These are phyloP conservation scores for Chaenogobius annularis DNA, from an alignment of 2,113 vertebrate genomes.

Conservation along the genomic window DNA sequence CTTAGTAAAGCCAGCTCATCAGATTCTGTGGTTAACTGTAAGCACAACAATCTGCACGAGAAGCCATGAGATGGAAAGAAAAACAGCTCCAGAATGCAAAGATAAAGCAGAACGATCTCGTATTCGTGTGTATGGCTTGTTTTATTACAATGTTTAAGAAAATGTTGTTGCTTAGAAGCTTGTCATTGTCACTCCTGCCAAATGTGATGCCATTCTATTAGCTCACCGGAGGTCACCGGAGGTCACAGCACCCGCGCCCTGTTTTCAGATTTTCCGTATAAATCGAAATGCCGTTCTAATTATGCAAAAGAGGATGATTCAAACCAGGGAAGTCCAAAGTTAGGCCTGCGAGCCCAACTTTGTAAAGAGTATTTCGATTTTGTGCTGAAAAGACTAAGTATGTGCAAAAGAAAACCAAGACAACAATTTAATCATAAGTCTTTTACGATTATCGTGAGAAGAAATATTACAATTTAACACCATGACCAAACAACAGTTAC, in stretches of 20 bases:
- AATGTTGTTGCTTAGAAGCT: background rate
- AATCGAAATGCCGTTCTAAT: background rate
- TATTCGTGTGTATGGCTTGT: too few species aligned
- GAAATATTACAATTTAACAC: too few species aligned
- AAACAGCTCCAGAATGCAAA: background rate
- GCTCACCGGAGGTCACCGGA: slow-evolving; percentile 12
- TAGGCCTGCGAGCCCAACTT: background rate
- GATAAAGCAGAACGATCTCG: background rate
- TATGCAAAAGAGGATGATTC: too few species aligned
- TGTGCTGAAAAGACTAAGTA: too few species aligned
- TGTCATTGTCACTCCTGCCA: slow-evolving; percentile 16
- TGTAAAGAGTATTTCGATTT: background rate
- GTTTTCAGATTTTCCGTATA: slow-evolving; percentile 3
- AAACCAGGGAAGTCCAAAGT: too few species aligned
- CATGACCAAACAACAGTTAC: too few species aligned
- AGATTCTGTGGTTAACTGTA: slow-evolving; percentile 30
- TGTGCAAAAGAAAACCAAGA: too few species aligned
- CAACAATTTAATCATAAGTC: too few species aligned
- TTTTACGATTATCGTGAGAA: too few species aligned
- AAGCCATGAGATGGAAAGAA: background rate
- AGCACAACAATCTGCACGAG: background rate
- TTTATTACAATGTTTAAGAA: too few species aligned
- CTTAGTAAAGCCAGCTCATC: slow-evolving; percentile 32
- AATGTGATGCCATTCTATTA: slow-evolving; percentile 43
- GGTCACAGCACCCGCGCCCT: slow-evolving; percentile 23